A percentile compares a stretch with the other conserved stretches of the same genome.
phyloP scores from a whole-genome alignment of 1,140 invertebrate species.

The Helicoverpa armigera region DNA sequence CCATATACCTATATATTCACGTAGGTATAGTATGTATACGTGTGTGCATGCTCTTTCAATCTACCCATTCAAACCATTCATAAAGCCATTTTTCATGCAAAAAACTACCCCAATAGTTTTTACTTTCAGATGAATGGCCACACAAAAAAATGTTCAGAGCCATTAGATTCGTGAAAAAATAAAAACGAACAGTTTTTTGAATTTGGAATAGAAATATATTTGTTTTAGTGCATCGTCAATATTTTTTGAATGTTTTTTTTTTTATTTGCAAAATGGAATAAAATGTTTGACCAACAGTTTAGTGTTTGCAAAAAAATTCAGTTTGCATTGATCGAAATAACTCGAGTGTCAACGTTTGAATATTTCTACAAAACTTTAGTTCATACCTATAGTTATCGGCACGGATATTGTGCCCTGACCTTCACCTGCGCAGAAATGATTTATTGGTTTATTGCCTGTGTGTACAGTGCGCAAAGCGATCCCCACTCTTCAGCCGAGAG shows the following conservation, averaged over 20 bases:
- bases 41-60: background rate
- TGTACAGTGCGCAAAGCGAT: too few relatives aligned
- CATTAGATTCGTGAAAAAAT: background rate
- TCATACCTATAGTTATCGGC: too few relatives aligned
- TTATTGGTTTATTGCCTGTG: too few relatives aligned
- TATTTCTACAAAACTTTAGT: too few relatives aligned
- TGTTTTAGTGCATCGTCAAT: background rate
- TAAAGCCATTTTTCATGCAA: background rate
- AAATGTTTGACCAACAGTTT: background rate
- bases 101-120: background rate
- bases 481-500: too few relatives aligned
- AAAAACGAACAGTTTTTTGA: background rate
- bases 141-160: background rate
- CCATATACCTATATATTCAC: too few relatives aligned
- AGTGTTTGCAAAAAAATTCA: too few relatives aligned
- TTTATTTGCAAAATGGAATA: background rate
- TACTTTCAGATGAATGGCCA: background rate
- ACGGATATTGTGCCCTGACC: too few relatives aligned
- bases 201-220: background rate
- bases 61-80: background rate
- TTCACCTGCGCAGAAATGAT: too few relatives aligned
- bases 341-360: too few relatives aligned
- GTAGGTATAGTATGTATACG: too few relatives aligned
- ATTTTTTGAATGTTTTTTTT: background rate
- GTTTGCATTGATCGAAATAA: too few relatives aligned